Percentiles rank a stretch among this genome's conserved stretches.
Conservation (phyloP, 2,113 vertebrate species). For the Ceyx cyanopectus region DNA sequence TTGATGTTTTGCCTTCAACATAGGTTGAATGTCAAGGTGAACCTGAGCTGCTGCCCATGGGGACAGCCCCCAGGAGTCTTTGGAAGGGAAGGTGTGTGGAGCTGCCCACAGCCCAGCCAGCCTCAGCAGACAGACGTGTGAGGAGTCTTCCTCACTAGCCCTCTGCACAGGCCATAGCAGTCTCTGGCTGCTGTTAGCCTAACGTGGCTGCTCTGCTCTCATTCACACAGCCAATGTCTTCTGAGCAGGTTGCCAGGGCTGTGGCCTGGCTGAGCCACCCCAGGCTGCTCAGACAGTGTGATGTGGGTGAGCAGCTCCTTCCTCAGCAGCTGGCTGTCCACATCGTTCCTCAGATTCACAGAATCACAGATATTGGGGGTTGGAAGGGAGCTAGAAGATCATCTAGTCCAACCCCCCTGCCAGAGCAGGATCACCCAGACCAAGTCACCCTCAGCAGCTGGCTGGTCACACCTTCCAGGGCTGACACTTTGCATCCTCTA, state of each 20-base stretch:
- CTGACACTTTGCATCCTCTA: not conserved
- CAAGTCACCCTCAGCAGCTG: not conserved
- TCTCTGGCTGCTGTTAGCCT: not conserved
- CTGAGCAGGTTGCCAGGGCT: not conserved
- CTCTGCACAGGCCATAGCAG: accelerated
- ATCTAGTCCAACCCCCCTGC: too few relatives aligned
- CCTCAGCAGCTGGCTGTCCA: not conserved
- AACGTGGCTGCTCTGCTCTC: not conserved
- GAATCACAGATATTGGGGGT: too few relatives aligned
- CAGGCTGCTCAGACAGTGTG: not conserved
- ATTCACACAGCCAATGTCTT: not conserved
- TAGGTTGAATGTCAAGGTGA: accelerated
- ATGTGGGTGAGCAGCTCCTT: not conserved
- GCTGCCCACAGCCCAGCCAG: not conserved
- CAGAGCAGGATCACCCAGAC: too few relatives aligned
- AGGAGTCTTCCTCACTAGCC: not conserved
- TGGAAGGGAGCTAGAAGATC: too few relatives aligned
- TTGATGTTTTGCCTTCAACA: not conserved
- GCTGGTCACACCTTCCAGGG: not conserved
- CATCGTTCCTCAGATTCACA: too few relatives aligned
- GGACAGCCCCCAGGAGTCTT: not conserved
- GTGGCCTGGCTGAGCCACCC: not conserved
- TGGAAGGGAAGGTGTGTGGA: accelerated
- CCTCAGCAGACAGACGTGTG: not conserved
- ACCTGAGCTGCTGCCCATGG: not conserved